Evolutionary conservation across 2,113 vertebrate genomes (phyloP).

Genomic region (Australoheros scitulus): DNA sequence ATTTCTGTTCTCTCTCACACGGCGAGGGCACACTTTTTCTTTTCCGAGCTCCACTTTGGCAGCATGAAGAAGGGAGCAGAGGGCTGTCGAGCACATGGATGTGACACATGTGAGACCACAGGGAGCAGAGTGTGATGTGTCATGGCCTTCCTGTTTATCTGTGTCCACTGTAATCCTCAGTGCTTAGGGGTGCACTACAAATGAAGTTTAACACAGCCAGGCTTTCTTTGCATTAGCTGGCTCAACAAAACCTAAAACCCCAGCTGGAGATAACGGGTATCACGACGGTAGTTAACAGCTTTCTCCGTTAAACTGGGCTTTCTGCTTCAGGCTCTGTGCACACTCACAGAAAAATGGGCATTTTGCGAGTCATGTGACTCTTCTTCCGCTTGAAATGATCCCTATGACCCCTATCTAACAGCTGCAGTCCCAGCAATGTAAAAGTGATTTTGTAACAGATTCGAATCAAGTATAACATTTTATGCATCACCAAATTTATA

Average conservation of each 20-base stretch:
- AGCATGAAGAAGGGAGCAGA: neutral
- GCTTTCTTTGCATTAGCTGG: neutral
- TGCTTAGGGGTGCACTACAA: neutral
- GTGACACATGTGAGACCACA: neutral
- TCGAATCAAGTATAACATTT: neutral
- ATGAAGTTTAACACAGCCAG: neutral
- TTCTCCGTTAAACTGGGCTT: neutral
- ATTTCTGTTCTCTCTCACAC: conserved; percentile 35
- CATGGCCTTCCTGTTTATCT: neutral
- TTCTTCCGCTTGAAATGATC: neutral
- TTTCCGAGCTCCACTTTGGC: neutral
- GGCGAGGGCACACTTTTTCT: neutral
- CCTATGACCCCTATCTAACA: neutral
- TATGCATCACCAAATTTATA: neutral
- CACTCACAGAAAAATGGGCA: neutral
- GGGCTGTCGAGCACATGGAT: neutral
- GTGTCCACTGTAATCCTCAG: neutral
- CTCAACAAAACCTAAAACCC: too few relatives aligned
- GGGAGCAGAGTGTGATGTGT: neutral
- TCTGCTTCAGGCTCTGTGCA: neutral
- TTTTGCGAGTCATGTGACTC: neutral
- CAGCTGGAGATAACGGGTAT: neutral
- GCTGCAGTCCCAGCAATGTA: neutral
- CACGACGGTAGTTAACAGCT: neutral
- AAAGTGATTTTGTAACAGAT: neutral